Evolutionary conservation across 2,888 invertebrate species (phyloP), one percentile per base, ranked within the genome.

Genomic region (Conomelus anceps): DNA sequence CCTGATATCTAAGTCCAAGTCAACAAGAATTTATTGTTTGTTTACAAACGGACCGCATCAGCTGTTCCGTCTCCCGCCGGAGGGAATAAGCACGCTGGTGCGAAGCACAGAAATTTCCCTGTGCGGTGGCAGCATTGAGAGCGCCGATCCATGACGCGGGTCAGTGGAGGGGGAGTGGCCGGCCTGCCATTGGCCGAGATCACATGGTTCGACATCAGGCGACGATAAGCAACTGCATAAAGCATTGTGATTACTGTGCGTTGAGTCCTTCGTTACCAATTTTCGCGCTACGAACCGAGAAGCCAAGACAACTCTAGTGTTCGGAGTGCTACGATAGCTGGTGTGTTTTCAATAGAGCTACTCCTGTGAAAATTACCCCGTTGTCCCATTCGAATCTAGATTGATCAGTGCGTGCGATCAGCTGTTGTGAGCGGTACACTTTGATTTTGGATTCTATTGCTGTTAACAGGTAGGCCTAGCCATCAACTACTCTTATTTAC

Each of bases 181-280:
- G 63, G 63, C 63, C 63, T 89, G 94, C 94, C 93, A 96, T 96
- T 96, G 96, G 96, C 93, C 94, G 94, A 93, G 93, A 92, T 94
- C 95, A 95, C 96, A 95, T 96, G 96, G 96, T 95, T 95, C 95
- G 96, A 96, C 95, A 95, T 96, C 95, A 95, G 95, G 95, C 96
- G 95, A 96, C 22, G 95, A 95, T 95, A 95, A 92, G 93, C 93
- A 92, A 93, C 93, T 93, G 93, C 93, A 93, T 93, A 93, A 93
- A 91, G 90, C 89, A 87, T 87, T 89, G 84, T 86, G 90, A 89
- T 88, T 89, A 89, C 88, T 86, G 41, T 89, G 87, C 89, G 91
- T 89, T 84, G 92, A 92, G 92, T 92, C 92, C 92, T 92, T 92
- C 86, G 22, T 63, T 26, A 24, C 86, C 24, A 86, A 26, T 23